A percentile compares a stretch with the other conserved stretches of the same genome.
Evolutionary conservation across 2,888 invertebrate species (phyloP).

Genomic region (Galerucella pusilla): DNA sequence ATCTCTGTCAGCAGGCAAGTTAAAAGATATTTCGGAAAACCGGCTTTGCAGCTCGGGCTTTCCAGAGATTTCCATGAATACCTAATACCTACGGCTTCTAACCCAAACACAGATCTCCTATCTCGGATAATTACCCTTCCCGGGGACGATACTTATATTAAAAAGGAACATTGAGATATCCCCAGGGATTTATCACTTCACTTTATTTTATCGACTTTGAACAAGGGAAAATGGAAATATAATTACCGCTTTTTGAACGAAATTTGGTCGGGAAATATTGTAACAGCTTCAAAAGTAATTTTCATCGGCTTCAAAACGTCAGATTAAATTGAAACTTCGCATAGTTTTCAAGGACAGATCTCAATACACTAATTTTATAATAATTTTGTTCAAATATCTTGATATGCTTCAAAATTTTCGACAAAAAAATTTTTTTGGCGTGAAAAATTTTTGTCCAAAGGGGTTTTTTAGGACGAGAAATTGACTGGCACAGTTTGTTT

Average conservation of each 20-base stretch:
- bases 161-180: conserved; percentile 18
- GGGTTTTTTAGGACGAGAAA: too few relatives aligned
- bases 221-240: neutral
- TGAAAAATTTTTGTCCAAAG: too few relatives aligned
- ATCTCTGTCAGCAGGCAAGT: conserved; percentile 26
- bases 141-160: conserved; percentile 22
- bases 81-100: conserved; percentile 23
- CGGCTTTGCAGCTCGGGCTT: conserved; percentile 12
- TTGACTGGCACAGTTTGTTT: too few relatives aligned
- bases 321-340: too few relatives aligned
- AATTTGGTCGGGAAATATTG: too few relatives aligned
- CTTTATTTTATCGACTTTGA: conserved; percentile 8
- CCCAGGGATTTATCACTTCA: conserved; percentile 13
- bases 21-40: conserved; percentile 24
- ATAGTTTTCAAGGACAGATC: too few relatives aligned
- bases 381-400: too few relatives aligned
- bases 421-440: too few relatives aligned
- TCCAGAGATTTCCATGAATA: conserved; percentile 27
- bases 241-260: neutral
- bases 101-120: conserved; percentile 24
- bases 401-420: too few relatives aligned
- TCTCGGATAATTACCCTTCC: conserved; percentile 27
- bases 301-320: too few relatives aligned
- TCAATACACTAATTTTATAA: too few relatives aligned
- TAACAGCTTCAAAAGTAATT: too few relatives aligned